Base-by-base conservation (phyloP, 1,140 invertebrate genomes). In the Magallana gigas region DNA sequence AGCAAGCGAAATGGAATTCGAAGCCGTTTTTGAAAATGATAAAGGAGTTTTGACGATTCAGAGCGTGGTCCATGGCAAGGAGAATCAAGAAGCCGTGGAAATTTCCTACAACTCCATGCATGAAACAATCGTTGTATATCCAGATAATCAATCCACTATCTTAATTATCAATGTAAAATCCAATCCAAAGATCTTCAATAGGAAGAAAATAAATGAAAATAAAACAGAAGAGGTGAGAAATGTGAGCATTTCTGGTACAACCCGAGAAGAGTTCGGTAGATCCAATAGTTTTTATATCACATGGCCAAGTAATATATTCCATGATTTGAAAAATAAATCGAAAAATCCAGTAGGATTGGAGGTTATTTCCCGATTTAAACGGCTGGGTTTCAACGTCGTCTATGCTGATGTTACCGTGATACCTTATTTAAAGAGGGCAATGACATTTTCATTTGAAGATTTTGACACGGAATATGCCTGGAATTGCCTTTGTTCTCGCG, bases 381-480 rank as follows among this genome's bases (percentile, higher is more conserved):
- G 48, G 1, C n/a, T 57, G 1, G 85, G 85, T 5, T 80, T 86
- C n/a, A 23, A 29, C 14, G 71, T 86, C 16, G 68, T 57, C 0
- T 86, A 86, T 59, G 57, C 64, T 58, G 16, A 80, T 80, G 57
- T 86, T 18, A 59, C 23, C 14, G 23, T 36, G 1, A 16, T 16
- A 6, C 3, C 18, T 29, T 16, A 23, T 6, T 9, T 23, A 23
- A 1, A 1, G 9, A 8, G 5, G 1, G 8, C 12, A 6, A 29
- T 14, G 0, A 57, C 2, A n/a, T 57, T 48, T 1, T 11, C n/a
- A 8, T 83, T 68, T 60, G 58, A 68, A 16, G 64, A 59, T 18
- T 87, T 87, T 64, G 80, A 87, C 12, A 60, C 57, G 7, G 36
- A 64, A 36, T 87, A 87, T 87, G 81, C 85, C 8, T 87, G 85